Percentiles rank a stretch among this genome's conserved stretches.
Conservation (phyloP, 2,113 vertebrate species). For the Anarhynchus alexandrinus region DNA sequence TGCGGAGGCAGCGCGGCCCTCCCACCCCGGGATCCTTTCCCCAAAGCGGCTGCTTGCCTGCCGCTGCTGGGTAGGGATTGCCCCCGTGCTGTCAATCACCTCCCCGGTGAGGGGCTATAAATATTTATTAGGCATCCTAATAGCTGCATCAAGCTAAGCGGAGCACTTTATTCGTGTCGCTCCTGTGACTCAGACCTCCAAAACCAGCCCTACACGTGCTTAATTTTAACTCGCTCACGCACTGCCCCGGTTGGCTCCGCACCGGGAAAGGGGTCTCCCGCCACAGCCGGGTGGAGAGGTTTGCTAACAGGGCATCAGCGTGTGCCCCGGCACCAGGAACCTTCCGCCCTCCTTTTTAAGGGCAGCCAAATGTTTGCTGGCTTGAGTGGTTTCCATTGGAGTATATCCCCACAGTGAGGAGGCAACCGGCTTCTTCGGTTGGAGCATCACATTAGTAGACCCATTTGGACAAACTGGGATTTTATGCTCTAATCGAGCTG, state of each 20-base stretch:
- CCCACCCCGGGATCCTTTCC: not conserved
- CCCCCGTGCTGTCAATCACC: conserved; percentile 49
- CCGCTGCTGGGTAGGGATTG: not conserved
- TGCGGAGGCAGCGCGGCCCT: not conserved
- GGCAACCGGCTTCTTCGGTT: fast-evolving
- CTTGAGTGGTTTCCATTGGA: not conserved
- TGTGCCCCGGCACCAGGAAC: not conserved
- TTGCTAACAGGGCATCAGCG: not conserved
- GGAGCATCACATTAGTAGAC: not conserved
- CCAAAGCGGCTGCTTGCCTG: not conserved
- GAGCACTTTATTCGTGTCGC: not conserved
- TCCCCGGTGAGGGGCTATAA: conserved; percentile 30
- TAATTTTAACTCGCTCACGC: fast-evolving
- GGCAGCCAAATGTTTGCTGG: not conserved
- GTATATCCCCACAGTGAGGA: not conserved
- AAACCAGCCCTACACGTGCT: not conserved
- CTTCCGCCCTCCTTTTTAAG: too few relatives aligned
- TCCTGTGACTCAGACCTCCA: not conserved
- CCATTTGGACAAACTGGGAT: not conserved
- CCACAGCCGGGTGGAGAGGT: not conserved
- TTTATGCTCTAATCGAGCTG: not conserved
- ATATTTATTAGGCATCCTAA: conserved; percentile 48
- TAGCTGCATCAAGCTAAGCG: not conserved
- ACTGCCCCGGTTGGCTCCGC: not conserved
- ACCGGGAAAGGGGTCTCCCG: not conserved